Conservation (phyloP, 1,140 invertebrate species). For the Plodia interpunctella region DNA sequence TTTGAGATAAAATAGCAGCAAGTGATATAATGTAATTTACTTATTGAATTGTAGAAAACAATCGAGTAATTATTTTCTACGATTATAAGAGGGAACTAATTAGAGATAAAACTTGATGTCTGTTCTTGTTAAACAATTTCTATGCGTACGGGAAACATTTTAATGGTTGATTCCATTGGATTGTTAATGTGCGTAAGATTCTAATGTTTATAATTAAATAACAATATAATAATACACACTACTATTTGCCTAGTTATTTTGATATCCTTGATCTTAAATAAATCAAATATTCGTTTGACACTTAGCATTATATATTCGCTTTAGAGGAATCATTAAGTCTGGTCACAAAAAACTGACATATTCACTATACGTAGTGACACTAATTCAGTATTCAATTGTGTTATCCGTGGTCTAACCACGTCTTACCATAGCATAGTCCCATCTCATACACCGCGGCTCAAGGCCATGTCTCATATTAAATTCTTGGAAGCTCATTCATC, state of each 20-base stretch:
- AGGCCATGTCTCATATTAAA: slow-evolving; percentile 1
- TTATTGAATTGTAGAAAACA: no score
- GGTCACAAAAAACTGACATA: not conserved
- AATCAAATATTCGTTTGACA: no score
- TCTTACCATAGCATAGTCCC: not conserved
- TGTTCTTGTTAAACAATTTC: not conserved
- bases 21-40: no score
- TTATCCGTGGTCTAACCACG: not conserved
- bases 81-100: no score
- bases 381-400: not conserved
- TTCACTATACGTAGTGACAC: not conserved
- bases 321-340: no score
- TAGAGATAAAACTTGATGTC: not conserved
- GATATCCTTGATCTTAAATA: no score
- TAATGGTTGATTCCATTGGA: not conserved
- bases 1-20: no score
- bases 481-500: not conserved
- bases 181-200: not conserved
- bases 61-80: no score
- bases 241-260: no score
- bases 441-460: not conserved
- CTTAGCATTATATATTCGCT: no score
- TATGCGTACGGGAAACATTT: not conserved
- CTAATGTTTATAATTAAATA: not conserved
- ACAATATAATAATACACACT: no score